These are phyloP conservation scores for Hemicordylus capensis DNA, from an alignment of 2,113 vertebrate species.

Conservation along the genomic window DNA sequence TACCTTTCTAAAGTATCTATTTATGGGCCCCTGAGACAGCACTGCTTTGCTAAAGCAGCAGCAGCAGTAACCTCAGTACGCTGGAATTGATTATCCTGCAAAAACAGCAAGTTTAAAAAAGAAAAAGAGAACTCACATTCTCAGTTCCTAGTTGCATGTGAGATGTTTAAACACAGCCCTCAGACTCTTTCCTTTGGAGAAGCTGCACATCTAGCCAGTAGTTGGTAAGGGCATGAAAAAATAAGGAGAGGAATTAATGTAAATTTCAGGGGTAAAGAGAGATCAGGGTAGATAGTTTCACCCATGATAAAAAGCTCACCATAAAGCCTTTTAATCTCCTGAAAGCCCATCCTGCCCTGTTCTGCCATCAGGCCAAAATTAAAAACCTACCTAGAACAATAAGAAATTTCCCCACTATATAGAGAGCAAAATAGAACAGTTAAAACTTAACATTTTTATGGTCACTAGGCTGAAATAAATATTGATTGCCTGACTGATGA, in stretches of 20 bases:
- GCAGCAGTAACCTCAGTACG: neutral
- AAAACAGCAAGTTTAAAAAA: neutral
- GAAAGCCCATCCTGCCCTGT: neutral
- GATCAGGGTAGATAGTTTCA: neutral
- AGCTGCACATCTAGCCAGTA: neutral
- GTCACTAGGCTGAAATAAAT: too few relatives aligned
- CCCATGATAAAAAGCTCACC: neutral
- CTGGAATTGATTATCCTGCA: neutral
- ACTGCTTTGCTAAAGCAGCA: neutral
- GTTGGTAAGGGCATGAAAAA: slow-evolving; percentile 4
- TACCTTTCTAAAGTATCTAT: neutral
- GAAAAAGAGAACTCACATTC: neutral
- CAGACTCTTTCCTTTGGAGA: neutral
- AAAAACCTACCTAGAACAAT: neutral
- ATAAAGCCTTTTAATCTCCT: neutral
- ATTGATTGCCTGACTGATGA: too few relatives aligned
- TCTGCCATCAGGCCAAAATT: neutral
- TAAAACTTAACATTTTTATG: neutral
- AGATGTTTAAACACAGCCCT: neutral
- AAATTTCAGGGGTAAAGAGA: neutral
- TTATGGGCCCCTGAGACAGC: neutral
- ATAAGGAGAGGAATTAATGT: neutral
- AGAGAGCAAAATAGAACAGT: neutral
- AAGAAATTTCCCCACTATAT: neutral
- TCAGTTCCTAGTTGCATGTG: neutral